Conservation (phyloP, 2,888 invertebrate species). For the Dryadula phaetusa region DNA sequence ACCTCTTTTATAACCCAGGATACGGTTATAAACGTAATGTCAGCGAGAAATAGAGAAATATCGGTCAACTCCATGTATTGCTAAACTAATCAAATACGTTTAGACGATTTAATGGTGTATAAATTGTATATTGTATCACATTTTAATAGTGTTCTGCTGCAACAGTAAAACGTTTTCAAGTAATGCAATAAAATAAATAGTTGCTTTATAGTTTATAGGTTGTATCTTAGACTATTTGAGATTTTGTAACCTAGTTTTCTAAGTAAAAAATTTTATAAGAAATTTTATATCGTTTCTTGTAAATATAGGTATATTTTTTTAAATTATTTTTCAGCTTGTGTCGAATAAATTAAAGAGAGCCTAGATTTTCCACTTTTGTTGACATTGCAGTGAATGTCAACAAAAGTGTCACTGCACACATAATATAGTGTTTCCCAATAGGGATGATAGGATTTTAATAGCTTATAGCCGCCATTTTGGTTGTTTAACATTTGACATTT, state of each 20-base stretch:
- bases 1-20: constrained; percentile 23
- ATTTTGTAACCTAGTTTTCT: constrained; percentile 12
- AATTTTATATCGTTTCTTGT: not conserved
- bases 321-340: too few relatives aligned
- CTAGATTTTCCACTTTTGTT: too few relatives aligned
- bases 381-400: too few relatives aligned
- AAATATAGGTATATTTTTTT: too few relatives aligned
- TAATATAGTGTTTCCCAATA: too few relatives aligned
- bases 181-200: constrained; percentile 14
- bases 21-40: constrained; percentile 25
- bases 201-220: constrained; percentile 11
- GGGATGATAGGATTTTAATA: too few relatives aligned
- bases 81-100: constrained; percentile 11
- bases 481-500: too few relatives aligned
- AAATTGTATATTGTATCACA: constrained; percentile 18
- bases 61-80: constrained; percentile 10
- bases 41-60: constrained; percentile 27
- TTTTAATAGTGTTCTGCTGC: constrained; percentile 14
- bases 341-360: too few relatives aligned
- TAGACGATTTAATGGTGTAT: constrained; percentile 6
- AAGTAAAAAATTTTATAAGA: not conserved
- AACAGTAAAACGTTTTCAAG: constrained; percentile 9
- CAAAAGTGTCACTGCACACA: too few relatives aligned
- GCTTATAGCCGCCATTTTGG: too few relatives aligned
- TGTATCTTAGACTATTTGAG: constrained; percentile 10